Evolutionary conservation across 2,888 invertebrate genomes (phyloP).

Genomic region (Drosophila antonietae): DNA sequence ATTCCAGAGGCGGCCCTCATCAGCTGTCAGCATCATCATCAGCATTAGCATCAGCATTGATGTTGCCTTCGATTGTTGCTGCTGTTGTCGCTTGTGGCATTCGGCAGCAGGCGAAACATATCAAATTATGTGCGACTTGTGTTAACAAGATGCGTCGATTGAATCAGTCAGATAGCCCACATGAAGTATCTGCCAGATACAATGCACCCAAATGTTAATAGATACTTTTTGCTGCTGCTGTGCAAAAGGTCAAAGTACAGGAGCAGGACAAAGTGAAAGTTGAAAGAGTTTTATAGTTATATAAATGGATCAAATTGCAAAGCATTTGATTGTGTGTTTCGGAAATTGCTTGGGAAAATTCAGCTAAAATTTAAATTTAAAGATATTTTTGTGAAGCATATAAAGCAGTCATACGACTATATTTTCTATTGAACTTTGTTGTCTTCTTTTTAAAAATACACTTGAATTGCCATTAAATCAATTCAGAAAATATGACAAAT

Average conservation of each 20-base stretch:
- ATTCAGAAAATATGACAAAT: too few species aligned
- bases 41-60: background rate
- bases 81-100: conserved; percentile 26
- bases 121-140: conserved; percentile 62
- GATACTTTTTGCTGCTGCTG: conserved; percentile 2
- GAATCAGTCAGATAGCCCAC: conserved; percentile 42
- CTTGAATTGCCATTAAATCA: too few species aligned
- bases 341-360: background rate
- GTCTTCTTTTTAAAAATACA: too few species aligned
- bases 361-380: background rate
- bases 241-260: background rate
- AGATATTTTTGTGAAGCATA: background rate
- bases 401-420: too few species aligned
- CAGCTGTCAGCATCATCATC: conserved; percentile 10
- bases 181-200: conserved; percentile 22
- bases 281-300: background rate
- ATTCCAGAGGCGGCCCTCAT: conserved; percentile 7
- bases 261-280: background rate
- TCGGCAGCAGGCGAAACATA: conserved; percentile 44
- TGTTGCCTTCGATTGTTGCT: conserved; percentile 8
- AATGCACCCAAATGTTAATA: background rate
- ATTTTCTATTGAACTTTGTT: too few species aligned
- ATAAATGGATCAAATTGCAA: background rate
- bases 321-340: background rate
- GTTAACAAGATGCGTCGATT: conserved; percentile 65